A percentile compares a stretch with the other conserved stretches of the same genome.
phyloP scores from a whole-genome alignment of 2,797 vertebrate species.

The Chelonia mydas region DNA sequence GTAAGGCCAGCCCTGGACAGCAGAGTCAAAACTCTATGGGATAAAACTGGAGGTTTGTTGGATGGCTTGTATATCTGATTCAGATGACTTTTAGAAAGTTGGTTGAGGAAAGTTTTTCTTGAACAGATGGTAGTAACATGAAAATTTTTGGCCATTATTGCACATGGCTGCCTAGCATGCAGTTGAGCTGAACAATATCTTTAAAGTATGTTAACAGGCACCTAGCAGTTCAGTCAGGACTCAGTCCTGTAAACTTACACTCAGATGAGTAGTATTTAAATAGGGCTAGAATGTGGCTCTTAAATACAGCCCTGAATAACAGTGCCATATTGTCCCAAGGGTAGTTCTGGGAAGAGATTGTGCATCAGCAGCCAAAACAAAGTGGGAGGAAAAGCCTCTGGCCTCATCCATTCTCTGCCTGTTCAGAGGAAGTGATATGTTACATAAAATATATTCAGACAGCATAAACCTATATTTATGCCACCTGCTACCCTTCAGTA shows the following conservation, averaged over 20 bases:
- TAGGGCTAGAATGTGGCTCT: background rate
- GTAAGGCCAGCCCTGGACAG: too few species aligned
- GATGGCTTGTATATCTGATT: background rate
- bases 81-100: background rate
- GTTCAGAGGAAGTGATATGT: background rate
- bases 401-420: background rate
- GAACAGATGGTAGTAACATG: background rate
- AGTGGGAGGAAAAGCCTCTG: background rate
- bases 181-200: background rate
- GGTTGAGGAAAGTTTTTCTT: background rate
- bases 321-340: background rate
- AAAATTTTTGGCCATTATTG: background rate
- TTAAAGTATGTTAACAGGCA: background rate
- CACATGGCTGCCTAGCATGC: background rate
- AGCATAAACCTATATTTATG: background rate
- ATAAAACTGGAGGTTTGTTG: background rate
- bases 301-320: background rate
- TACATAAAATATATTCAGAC: background rate
- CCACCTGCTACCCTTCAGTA: background rate
- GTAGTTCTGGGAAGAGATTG: background rate
- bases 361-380: background rate
- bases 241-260: background rate
- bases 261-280: background rate
- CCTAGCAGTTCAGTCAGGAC: background rate
- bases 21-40: background rate